Base-by-base conservation (phyloP, 2,113 vertebrate genomes). In the Grammomys dolichurus region DNA sequence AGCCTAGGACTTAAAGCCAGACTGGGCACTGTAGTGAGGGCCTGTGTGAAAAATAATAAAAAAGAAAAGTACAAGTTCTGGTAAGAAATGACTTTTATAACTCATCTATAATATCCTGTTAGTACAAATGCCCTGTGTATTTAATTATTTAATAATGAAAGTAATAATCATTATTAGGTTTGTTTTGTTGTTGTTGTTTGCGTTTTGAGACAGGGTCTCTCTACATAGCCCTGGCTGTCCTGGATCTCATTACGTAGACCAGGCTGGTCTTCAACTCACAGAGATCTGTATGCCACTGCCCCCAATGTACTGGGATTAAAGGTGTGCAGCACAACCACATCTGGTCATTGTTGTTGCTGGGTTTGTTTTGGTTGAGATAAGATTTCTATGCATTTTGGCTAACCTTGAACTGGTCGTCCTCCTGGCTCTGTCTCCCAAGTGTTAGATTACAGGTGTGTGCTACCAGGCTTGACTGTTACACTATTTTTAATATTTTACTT, bases 401-500 rank as follows among this genome's bases (percentile, higher is more conserved):
- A 70, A 14, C 24, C 36, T 73, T 73, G 36, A 88, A 40, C 56
- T 67, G 19, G 17, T 65, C 31, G 51, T 51, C 19, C 73, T 90
- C 7, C 72, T 51, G 13, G 43, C 31, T 77, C 58, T 19, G 24
- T 16, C 31, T n/a, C 43, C 19, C 60, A 54, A 67, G 7, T 51
- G 19, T 7, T 78, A 31, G 7, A 17, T 7, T 65, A 17, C 20
- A n/a, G 16, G 17, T 46, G 8, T 88, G 17, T 33, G 63, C 16
- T 17, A 8, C 5, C 28, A 48, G 28, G 17, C 28, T 48, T 54
- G 60, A 48, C 60, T 77, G 65, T 3, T 16, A 78, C 0, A 28
- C 40, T 82, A 58, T 81, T 51, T 60, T 43, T 87, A 91, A 91
- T 90, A 90, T 33, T 87, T 91, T 89, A 4, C 60, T 82, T 93